Base-by-base conservation (phyloP, 1,140 invertebrate genomes). In the Acyrthosiphon pisum region DNA sequence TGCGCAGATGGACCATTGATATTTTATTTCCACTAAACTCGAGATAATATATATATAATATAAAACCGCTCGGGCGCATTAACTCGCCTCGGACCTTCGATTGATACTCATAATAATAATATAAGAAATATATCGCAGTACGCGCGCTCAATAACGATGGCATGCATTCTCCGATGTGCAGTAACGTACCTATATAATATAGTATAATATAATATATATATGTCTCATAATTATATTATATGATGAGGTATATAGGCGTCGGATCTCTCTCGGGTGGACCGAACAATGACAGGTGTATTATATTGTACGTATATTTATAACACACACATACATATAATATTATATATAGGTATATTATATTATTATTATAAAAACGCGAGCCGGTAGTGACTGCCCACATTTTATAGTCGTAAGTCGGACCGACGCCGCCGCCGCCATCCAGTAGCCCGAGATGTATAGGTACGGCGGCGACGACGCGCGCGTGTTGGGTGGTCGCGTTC, bases 221-320 rank as follows among this genome's bases (percentile, higher is more conserved):
- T 4, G 35, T 26, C 35, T 37, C 8, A 30, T 44, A 41, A 23
- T 41, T 41, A 41, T 26, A 26, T 44, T 23, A 9, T 84, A 44
- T 26, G 37, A 41, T 44, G 37, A 84, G 22, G 26, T n/a, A n/a
- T 46, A 6, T 30, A 48, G 46, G 46, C 20, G 87, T 53, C 37
- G 83, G 26, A 86, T 86, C 83, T 86, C 48, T 50, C 60, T n/a
- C 60, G 60, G 60, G 60, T 7, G 48, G 87, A 56, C 20, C 87
- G 87, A 37, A 89, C 46, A 88, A 89, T 53, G 87, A 89, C 87
- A 89, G 87, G 87, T 89, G 87, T n/a, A 68, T 68, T 60, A 60
- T 60, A 68, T 30, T 14, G 60, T 53, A 89, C 83, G 11, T 6
- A 23, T 18, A 48, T 1, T 6, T 48, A 1, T 20, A 2, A 50